Conservation (phyloP, 1,140 invertebrate species). For the Uloborus diversus region DNA sequence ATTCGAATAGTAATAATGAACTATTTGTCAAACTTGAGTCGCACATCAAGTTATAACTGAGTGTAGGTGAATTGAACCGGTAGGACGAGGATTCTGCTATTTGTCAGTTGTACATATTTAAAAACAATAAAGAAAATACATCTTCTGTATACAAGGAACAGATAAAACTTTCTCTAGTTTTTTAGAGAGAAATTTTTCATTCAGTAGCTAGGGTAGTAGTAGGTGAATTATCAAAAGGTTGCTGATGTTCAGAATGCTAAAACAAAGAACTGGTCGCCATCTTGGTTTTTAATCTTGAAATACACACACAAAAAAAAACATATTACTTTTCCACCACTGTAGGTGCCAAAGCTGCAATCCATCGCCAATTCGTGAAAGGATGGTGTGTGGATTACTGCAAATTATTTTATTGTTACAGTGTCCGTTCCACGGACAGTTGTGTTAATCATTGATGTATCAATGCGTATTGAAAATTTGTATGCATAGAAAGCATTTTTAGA, state of each 20-base stretch:
- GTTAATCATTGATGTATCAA: too few relatives aligned
- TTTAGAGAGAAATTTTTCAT: conserved; percentile 50
- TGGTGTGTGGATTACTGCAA: too few relatives aligned
- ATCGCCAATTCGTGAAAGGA: too few relatives aligned
- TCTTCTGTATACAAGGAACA: conserved; percentile 29
- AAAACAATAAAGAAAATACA: not conserved
- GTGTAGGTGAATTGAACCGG: too few relatives aligned
- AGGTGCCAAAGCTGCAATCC: too few relatives aligned
- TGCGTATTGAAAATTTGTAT: too few relatives aligned
- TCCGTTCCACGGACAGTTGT: too few relatives aligned
- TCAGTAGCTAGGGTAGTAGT: conserved; percentile 42
- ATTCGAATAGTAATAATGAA: conserved; percentile 36
- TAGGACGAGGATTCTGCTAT: too few relatives aligned
- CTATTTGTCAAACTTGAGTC: conserved; percentile 12
- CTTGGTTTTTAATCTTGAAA: not conserved
- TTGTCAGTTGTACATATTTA: conserved; percentile 16
- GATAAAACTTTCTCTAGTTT: conserved; percentile 49
- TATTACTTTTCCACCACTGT: too few relatives aligned
- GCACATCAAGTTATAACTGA: not conserved
- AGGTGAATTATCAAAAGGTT: conserved; percentile 29
- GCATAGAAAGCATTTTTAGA: too few relatives aligned
- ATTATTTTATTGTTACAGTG: too few relatives aligned
- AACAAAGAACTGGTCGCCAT: not conserved
- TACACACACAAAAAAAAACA: too few relatives aligned
- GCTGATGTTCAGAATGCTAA: conserved; percentile 4